Evolutionary conservation across 2,113 vertebrate species (phyloP), one percentile per base, ranked within the genome.

Genomic region (Fulmarus glacialis): DNA sequence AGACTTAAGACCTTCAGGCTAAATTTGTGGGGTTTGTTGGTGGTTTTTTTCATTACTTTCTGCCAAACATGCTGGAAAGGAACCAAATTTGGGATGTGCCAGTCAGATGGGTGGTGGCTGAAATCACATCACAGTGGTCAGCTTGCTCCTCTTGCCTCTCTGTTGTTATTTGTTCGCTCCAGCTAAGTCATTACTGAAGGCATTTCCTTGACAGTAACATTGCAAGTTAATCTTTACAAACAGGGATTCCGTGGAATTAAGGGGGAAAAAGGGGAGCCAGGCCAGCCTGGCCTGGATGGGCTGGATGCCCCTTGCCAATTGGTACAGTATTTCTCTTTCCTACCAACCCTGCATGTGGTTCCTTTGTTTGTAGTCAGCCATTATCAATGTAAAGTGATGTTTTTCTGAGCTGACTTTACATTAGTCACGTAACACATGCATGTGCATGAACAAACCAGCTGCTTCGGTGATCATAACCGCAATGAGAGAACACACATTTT

Each of bases 171-270:
- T 98, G 58, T 97, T 98, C 47, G 34, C 95, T 96, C 96, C 96
- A 97, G 97, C 95, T 82, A 96, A 96, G 82, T 93, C 90, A 97
- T 97, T 89, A 85, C 27, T 47, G 85, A 98, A 95, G 63, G 95
- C 60, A 98, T 97, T 98, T 98, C 91, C 98, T 96, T 98, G 96
- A 98, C 96, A 98, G 99, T 99, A 99, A 99, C 99, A 64, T 98
- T 99, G 98, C 98, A 98, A 99, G 99, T 99, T 99, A 99, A 98
- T 99, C 98, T 99, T 99, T 99, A 99, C 99, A 99, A 99, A 99
- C 99, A 99, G 99, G 99, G 99, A 98, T 99, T 99, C 99, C 99
- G 99, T 99, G 99, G 99, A 99, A 99, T 99, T 99, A 99, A 99
- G 99, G 99, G 99, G 99, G 99, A 99, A 99, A 99, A 99, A 99